A percentile compares a stretch with the other conserved stretches of the same genome.
These are phyloP conservation scores for Anastatus disparis DNA, from an alignment of 1,140 invertebrate species.

Conservation along the genomic window DNA sequence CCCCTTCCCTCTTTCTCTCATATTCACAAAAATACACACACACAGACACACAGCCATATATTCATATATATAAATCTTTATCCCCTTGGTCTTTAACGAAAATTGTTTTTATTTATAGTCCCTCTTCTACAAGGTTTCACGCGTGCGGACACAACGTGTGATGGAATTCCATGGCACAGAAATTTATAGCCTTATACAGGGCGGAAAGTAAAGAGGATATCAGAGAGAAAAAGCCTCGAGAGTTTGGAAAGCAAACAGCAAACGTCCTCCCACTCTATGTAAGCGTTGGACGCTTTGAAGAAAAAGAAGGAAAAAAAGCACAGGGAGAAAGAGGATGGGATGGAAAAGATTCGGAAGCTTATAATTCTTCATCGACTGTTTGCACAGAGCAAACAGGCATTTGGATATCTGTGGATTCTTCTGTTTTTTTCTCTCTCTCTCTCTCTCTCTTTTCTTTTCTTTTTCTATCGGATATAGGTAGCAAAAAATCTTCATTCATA, in stretches of 20 bases:
- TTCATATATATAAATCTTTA: background rate
- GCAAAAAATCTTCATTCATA: constrained; percentile 26
- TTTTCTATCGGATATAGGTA: background rate
- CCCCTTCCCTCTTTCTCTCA: no score
- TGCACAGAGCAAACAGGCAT: constrained; percentile 1
- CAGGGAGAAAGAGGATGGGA: background rate
- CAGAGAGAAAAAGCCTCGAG: background rate
- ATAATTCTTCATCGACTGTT: constrained; percentile 52
- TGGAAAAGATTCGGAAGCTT: constrained; percentile 42
- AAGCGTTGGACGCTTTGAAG: no score
- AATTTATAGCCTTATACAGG: constrained; percentile 16
- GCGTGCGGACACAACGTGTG: background rate
- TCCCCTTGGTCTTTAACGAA: constrained; percentile 27
- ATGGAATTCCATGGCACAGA: constrained; percentile 31
- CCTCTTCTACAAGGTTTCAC: no score
- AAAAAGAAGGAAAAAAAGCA: background rate
- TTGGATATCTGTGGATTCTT: no score
- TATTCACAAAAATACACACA: no score
- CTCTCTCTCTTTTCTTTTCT: background rate
- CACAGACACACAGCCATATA: background rate
- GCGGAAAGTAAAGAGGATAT: background rate
- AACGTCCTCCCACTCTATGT: background rate
- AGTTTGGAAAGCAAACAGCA: constrained; percentile 17
- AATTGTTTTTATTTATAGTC: constrained; percentile 39
- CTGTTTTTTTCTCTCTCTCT: background rate